These are phyloP conservation scores for Crocodylus rhombifer DNA, from an alignment of 2,797 vertebrate genomes.

Conservation along the genomic window DNA sequence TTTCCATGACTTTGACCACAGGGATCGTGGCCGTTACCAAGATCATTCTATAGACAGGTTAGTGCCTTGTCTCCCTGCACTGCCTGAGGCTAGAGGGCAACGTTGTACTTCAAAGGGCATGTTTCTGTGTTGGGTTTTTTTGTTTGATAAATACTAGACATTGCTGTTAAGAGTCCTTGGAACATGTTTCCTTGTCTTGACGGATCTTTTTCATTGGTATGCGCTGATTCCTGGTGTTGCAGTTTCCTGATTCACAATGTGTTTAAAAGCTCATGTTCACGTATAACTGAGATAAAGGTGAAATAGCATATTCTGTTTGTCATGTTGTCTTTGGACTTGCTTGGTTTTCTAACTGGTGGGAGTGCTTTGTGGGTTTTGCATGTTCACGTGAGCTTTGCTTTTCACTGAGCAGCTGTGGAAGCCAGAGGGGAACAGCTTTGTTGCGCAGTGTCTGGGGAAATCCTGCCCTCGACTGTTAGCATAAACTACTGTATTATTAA, in stretches of 20 bases:
- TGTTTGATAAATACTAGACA: background rate
- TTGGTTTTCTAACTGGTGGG: background rate
- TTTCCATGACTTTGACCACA: conserved; percentile 94
- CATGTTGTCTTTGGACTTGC: background rate
- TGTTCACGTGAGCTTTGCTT: background rate
- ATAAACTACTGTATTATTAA: background rate
- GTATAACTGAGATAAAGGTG: background rate
- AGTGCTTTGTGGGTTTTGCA: background rate
- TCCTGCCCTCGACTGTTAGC: background rate
- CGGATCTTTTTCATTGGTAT: background rate
- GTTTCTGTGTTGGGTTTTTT: background rate
- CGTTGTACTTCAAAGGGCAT: background rate
- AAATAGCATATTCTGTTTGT: background rate
- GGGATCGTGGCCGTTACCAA: conserved; percentile 92
- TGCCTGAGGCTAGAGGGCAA: background rate
- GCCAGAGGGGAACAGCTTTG: background rate
- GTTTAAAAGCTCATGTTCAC: background rate
- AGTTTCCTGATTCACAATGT: background rate
- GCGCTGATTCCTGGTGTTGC: background rate
- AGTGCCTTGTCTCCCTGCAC: background rate
- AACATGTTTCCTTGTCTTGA: background rate
- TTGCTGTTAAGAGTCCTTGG: no score
- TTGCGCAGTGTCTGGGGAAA: background rate
- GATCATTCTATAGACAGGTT: conserved; percentile 92
- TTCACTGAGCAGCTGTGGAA: background rate